Evolutionary conservation across 1,140 invertebrate species (phyloP).

Genomic region (Caenorhabditis inopinata): DNA sequence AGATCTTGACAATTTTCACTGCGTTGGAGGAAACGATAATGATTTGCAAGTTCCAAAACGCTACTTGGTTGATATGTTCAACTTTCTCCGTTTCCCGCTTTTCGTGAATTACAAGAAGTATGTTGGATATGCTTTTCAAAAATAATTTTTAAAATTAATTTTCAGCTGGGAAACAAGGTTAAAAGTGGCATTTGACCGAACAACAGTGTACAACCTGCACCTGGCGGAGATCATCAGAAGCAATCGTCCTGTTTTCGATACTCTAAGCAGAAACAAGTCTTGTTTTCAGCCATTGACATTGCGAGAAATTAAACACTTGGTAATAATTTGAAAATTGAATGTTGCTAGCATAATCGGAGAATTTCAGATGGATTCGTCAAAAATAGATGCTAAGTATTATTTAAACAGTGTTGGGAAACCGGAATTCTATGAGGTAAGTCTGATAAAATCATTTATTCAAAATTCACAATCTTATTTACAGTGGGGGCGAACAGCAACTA

Average conservation of each 20-base stretch:
- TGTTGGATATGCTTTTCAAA: neutral
- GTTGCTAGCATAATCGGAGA: neutral
- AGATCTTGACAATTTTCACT: too few species aligned
- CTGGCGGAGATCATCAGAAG: neutral
- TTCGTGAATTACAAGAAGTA: neutral
- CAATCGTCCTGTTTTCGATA: neutral
- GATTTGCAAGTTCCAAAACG: neutral
- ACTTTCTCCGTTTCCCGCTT: neutral
- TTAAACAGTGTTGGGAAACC: neutral
- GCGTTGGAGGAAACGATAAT: neutral
- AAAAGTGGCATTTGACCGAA: neutral
- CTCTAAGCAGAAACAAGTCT: neutral
- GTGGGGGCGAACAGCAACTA: neutral
- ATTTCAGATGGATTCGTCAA: neutral
- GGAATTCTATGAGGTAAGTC: neutral
- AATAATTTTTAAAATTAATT: neutral
- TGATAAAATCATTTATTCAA: too few species aligned
- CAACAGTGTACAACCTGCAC: neutral
- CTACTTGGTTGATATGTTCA: neutral
- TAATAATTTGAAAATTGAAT: neutral
- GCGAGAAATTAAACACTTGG: neutral
- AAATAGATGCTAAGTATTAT: neutral
- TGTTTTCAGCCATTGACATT: neutral
- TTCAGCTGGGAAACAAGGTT: neutral
- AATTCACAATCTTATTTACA: neutral